Percentiles rank a stretch among this genome's conserved stretches.
Conservation (phyloP, 1,140 invertebrate species). For the Teleopsis dalmanni region DNA sequence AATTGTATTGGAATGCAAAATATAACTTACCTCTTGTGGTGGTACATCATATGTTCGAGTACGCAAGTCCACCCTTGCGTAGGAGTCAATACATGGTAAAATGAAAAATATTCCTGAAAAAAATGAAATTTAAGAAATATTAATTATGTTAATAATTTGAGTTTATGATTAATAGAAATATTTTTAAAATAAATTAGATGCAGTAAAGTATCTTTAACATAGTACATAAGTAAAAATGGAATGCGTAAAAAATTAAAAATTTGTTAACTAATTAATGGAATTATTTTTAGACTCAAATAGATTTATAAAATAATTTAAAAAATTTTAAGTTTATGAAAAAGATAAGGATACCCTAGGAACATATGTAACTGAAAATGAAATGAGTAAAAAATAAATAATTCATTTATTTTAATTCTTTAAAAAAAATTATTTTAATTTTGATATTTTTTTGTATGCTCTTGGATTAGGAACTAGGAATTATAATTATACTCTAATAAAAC, state of each 20-base stretch:
- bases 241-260: neutral
- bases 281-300: too few relatives aligned
- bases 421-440: neutral
- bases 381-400: neutral
- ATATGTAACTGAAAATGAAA: neutral
- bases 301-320: too few relatives aligned
- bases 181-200: neutral
- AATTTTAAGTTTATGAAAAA: too few relatives aligned
- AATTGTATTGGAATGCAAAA: slow-evolving; percentile 2
- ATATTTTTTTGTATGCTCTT: neutral
- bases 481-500: too few relatives aligned
- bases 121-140: neutral
- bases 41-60: slow-evolving; percentile 91
- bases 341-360: too few relatives aligned
- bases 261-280: too few relatives aligned
- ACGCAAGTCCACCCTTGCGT: slow-evolving; percentile 82
- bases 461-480: neutral
- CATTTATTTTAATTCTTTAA: neutral
- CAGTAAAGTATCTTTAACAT: neutral
- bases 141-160: neutral
- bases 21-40: slow-evolving; percentile 75
- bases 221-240: neutral
- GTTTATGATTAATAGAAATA: neutral
- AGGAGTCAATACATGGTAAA: slow-evolving; percentile 87
- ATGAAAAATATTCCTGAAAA: slow-evolving; percentile 85